phyloP scores from a whole-genome alignment of 2,797 vertebrate genomes.

The Typhlichthys eigenmanni region DNA sequence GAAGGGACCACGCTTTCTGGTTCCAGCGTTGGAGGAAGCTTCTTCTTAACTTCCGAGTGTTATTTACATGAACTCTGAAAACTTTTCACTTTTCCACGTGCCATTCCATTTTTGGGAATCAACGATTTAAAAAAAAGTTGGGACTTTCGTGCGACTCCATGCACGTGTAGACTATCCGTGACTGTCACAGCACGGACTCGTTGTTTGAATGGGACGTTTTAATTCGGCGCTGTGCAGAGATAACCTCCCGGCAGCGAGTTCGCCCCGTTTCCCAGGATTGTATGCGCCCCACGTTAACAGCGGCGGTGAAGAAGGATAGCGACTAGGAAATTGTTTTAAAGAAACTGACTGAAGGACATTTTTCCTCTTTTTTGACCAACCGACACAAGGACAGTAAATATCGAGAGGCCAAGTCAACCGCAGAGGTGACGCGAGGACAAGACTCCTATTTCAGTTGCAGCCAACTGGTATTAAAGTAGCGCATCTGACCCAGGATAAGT shows the following conservation, averaged over 20 bases:
- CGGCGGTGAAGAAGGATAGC: constrained; percentile 55
- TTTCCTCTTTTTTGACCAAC: constrained; percentile 18
- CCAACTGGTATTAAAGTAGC: constrained; percentile 68
- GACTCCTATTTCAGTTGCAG: constrained; percentile 70
- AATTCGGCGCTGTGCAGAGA: constrained; percentile 17
- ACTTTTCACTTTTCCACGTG: constrained; percentile 28
- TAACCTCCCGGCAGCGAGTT: constrained; percentile 45
- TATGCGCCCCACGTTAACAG: constrained; percentile 25
- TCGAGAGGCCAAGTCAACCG: constrained; percentile 35
- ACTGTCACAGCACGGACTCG: not conserved
- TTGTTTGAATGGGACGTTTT: constrained; percentile 44
- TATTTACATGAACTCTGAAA: constrained; percentile 40
- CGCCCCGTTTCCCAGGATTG: constrained; percentile 15
- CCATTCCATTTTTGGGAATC: constrained; percentile 49
- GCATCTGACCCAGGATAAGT: constrained; percentile 76
- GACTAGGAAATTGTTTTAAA: constrained; percentile 35
- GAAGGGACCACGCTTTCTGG: constrained; percentile 41
- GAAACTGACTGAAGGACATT: not conserved
- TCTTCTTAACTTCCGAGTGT: constrained; percentile 29
- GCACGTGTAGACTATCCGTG: constrained; percentile 16
- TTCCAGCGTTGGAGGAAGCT: constrained; percentile 23
- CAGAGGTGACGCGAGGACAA: constrained; percentile 75
- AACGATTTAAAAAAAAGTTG: constrained; percentile 3
- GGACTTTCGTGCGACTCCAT: constrained; percentile 40
- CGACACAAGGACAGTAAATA: constrained; percentile 55